Evolutionary conservation across 2,113 vertebrate genomes (phyloP).

Genomic region (Nymphicus hollandicus): DNA sequence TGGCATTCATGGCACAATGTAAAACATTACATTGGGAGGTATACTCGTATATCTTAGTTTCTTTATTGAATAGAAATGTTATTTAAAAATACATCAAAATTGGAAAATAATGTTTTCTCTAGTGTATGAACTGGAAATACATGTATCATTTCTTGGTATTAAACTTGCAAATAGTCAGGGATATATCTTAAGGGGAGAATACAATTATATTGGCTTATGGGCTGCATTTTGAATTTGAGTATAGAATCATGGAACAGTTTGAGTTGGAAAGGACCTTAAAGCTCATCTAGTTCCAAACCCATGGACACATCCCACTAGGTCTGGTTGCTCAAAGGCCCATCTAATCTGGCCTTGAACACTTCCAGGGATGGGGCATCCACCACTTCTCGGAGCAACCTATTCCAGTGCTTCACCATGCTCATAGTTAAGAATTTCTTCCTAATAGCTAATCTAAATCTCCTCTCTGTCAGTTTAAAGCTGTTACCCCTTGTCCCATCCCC

Average conservation of each 20-base stretch:
- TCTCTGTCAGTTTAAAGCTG: neutral
- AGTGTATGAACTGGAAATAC: neutral
- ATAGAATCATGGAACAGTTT: neutral
- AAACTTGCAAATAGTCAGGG: neutral
- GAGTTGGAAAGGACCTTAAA: neutral
- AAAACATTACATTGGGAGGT: neutral
- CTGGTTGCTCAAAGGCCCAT: neutral
- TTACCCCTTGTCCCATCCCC: neutral
- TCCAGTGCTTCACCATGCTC: neutral
- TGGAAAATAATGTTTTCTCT: neutral
- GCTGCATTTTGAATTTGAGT: neutral
- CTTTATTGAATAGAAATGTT: neutral
- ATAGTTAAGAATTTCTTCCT: neutral
- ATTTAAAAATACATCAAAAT: neutral
- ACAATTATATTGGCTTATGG: neutral
- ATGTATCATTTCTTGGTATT: neutral
- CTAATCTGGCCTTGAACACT: neutral
- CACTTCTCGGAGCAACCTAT: neutral
- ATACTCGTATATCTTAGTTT: neutral
- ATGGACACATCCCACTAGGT: neutral
- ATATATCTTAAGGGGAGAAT: neutral
- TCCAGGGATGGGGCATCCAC: neutral
- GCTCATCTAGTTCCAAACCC: neutral
- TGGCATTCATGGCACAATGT: neutral
- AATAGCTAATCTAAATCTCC: neutral